phyloP scores from a whole-genome alignment of 2,797 vertebrate species.

The Miichthys miiuy region DNA sequence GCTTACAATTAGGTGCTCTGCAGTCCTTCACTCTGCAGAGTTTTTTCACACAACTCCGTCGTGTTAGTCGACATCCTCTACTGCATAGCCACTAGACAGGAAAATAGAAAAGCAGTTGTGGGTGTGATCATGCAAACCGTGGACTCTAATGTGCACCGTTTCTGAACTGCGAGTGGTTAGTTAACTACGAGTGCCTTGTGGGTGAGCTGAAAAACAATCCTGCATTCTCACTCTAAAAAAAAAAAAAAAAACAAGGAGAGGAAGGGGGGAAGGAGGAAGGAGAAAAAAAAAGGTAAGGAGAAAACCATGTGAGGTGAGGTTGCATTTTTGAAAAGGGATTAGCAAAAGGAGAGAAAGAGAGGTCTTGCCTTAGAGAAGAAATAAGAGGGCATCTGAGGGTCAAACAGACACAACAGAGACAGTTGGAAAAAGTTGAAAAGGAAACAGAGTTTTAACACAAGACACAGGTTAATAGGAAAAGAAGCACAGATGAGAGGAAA shows the following conservation, averaged over 20 bases:
- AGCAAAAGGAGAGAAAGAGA: conserved; percentile 82
- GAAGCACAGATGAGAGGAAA: conserved; percentile 77
- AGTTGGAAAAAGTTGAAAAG: conserved; percentile 78
- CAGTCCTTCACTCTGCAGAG: background rate
- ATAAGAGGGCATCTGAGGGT: conserved; percentile 89
- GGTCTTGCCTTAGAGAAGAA: conserved; percentile 88
- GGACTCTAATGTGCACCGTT: conserved; percentile 66
- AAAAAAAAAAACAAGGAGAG: conserved; percentile 20
- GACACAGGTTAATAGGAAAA: conserved; percentile 79
- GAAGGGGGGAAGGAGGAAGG: conserved; percentile 18
- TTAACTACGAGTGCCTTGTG: conserved; percentile 59
- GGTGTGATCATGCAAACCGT: conserved; percentile 71
- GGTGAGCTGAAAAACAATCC: conserved; percentile 65
- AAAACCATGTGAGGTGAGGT: conserved; percentile 73
- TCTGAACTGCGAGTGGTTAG: conserved; percentile 56
- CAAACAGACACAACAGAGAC: conserved; percentile 84
- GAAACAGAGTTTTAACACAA: conserved; percentile 77
- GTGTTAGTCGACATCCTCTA: conserved; percentile 20
- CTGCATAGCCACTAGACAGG: conserved; percentile 30
- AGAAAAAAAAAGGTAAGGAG: conserved; percentile 49
- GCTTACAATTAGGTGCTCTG: conserved; percentile 1
- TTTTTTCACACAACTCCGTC: conserved; percentile 5
- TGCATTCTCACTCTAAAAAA: conserved; percentile 58
- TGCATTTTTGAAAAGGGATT: conserved; percentile 76
- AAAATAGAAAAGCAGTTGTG: conserved; percentile 54